phyloP scores from a whole-genome alignment of 30 jellyfish, hydroid and myxozoan species.

The Hydractinia echinata region DNA sequence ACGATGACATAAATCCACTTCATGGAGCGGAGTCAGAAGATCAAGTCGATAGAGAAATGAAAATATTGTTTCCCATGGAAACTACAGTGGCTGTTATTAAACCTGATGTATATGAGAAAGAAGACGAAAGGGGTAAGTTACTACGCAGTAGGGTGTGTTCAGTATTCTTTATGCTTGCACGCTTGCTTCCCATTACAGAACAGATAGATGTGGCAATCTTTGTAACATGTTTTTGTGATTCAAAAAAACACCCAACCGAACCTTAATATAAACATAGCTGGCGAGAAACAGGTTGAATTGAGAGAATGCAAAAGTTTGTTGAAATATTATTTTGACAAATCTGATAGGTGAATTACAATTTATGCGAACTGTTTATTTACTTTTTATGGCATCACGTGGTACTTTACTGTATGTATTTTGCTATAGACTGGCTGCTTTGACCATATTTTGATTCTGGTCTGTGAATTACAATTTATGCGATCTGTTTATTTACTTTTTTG shows the following conservation, averaged over 20 bases:
- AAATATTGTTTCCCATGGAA: constrained; percentile 67
- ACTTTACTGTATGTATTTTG: neutral
- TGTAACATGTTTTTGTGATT: no score
- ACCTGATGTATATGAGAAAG: constrained; percentile 68
- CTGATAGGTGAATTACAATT: neutral
- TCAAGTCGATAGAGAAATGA: constrained; percentile 63
- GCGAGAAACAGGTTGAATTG: no score
- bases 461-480: neutral
- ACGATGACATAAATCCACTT: constrained; percentile 57
- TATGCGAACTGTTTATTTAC: no score
- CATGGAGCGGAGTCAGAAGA: constrained; percentile 84
- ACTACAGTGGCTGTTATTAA: constrained; percentile 89
- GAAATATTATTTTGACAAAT: no score
- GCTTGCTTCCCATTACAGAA: no score
- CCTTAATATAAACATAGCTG: no score
- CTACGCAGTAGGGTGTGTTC: no score
- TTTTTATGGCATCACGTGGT: neutral
- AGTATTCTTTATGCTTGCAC: no score
- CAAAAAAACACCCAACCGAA: no score
- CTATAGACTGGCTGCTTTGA: no score
- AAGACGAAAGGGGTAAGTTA: constrained; percentile 58
- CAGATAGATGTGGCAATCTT: no score
- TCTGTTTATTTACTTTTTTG: neutral
- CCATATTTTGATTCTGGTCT: neutral
- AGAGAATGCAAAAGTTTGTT: no score